Conservation (phyloP, 2,888 invertebrate species). For the Luperina nickerlii region DNA sequence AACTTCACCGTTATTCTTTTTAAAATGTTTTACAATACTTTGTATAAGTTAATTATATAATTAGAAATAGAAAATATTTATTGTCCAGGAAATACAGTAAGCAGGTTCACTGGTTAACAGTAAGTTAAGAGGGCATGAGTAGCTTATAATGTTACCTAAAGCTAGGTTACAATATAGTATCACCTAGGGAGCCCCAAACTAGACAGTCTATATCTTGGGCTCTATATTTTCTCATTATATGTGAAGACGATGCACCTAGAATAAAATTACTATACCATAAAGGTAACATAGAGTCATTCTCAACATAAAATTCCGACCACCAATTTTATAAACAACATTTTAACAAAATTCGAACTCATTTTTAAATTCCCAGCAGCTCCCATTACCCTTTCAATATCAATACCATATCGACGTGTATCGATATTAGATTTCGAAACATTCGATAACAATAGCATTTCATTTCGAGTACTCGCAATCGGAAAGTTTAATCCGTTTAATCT, state of each 20-base stretch:
- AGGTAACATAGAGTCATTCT: background rate
- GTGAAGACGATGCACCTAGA: background rate
- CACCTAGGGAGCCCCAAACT: too few relatives aligned
- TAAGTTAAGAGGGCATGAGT: too few relatives aligned
- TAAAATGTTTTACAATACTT: too few relatives aligned
- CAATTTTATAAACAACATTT: constrained; percentile 13
- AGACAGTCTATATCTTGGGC: too few relatives aligned
- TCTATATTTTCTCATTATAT: too few relatives aligned
- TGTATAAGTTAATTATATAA: too few relatives aligned
- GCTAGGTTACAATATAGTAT: too few relatives aligned
- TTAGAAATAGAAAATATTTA: too few relatives aligned
- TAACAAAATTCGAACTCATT: constrained; percentile 11
- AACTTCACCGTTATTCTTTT: too few relatives aligned
- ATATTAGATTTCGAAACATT: constrained; percentile 57
- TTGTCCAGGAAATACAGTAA: too few relatives aligned
- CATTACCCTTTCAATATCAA: constrained; percentile 53
- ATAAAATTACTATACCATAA: background rate
- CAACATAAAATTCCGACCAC: background rate
- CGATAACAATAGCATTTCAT: constrained; percentile 56
- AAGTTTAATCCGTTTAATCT: constrained; percentile 63
- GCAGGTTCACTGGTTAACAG: too few relatives aligned
- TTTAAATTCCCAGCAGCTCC: constrained; percentile 38
- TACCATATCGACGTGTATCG: constrained; percentile 38
- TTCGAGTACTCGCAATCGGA: constrained; percentile 48
- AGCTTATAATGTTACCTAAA: too few relatives aligned